Evolutionary conservation across 2,888 invertebrate genomes (phyloP).

Genomic region (Macrostomum cliftonense): DNA sequence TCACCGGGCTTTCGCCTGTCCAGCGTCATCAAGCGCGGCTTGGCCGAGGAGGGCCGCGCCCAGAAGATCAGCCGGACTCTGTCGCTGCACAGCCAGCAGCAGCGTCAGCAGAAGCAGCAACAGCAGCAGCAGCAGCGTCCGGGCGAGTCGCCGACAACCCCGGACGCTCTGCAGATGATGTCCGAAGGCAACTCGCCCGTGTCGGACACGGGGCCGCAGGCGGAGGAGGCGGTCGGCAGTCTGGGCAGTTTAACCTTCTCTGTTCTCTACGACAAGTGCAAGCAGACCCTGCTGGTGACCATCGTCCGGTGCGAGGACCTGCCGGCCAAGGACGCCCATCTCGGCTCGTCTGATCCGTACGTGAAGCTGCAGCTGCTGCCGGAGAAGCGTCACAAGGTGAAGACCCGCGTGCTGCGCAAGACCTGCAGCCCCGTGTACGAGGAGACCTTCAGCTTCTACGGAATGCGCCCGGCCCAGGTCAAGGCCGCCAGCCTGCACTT

Average conservation of each 20-base stretch:
- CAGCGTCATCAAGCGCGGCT: constrained; percentile 31
- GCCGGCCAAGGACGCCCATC: constrained; percentile 58
- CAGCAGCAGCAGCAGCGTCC: too few relatives aligned
- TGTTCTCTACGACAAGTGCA: constrained; percentile 16
- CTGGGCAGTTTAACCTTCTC: constrained; percentile 29
- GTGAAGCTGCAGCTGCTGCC: constrained; percentile 89
- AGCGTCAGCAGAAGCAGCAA: too few relatives aligned
- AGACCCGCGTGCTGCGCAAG: constrained; percentile 81
- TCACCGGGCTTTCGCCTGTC: constrained; percentile 27
- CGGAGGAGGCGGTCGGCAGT: constrained; percentile 19
- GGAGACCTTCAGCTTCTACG: constrained; percentile 97
- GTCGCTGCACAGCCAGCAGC: too few relatives aligned
- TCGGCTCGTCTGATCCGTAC: constrained; percentile 78
- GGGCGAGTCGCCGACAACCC: too few relatives aligned
- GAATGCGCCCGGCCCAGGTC: constrained; percentile 47
- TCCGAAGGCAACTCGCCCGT: constrained; percentile 30
- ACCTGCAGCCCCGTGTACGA: constrained; percentile 89
- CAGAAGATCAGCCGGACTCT: constrained; percentile 1
- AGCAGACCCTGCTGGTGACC: constrained; percentile 62
- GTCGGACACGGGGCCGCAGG: constrained; percentile 18
- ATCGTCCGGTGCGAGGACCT: constrained; percentile 72
- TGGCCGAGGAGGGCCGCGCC: constrained; percentile 23
- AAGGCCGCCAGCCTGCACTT: constrained; percentile 44
- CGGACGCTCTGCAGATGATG: constrained; percentile 20
- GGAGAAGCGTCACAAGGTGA: constrained; percentile 89